Percentiles rank a stretch among this genome's conserved stretches.
phyloP scores from a whole-genome alignment of 92 coral and sea anemone species.

The Zoanthus solanderi region DNA sequence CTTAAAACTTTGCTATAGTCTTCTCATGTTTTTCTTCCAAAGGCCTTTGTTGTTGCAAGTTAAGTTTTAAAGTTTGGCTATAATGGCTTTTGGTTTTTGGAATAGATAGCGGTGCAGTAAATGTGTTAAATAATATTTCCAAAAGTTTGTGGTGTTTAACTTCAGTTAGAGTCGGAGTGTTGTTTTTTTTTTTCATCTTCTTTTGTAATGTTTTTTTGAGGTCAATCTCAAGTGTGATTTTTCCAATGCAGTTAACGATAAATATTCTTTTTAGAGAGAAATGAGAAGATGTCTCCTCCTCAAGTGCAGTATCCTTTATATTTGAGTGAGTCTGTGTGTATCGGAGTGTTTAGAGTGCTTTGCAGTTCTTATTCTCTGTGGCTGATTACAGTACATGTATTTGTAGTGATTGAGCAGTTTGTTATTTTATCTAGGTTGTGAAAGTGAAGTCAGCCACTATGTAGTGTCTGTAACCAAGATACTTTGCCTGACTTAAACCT shows the following conservation, averaged over 20 bases:
- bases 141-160: background rate
- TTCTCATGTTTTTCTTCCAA: background rate
- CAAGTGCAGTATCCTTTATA: conserved; percentile 30
- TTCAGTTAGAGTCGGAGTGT: background rate
- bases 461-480: too few relatives aligned
- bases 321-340: background rate
- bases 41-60: background rate
- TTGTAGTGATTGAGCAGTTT: too few relatives aligned
- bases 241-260: background rate
- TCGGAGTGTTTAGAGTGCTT: background rate
- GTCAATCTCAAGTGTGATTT: too few relatives aligned
- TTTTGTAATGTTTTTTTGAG: too few relatives aligned
- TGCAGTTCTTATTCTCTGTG: background rate
- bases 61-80: too few relatives aligned
- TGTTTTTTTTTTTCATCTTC: background rate
- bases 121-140: background rate
- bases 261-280: conserved; percentile 27
- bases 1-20: background rate
- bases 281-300: conserved; percentile 8
- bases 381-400: too few relatives aligned
- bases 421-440: too few relatives aligned
- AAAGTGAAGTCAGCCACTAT: too few relatives aligned
- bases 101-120: too few relatives aligned
- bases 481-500: too few relatives aligned
- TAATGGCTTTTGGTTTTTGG: too few relatives aligned